Percentiles rank a stretch among this genome's conserved stretches.
These are phyloP conservation scores for Gila robusta DNA, from an alignment of 2,797 vertebrate genomes.

Conservation along the genomic window DNA sequence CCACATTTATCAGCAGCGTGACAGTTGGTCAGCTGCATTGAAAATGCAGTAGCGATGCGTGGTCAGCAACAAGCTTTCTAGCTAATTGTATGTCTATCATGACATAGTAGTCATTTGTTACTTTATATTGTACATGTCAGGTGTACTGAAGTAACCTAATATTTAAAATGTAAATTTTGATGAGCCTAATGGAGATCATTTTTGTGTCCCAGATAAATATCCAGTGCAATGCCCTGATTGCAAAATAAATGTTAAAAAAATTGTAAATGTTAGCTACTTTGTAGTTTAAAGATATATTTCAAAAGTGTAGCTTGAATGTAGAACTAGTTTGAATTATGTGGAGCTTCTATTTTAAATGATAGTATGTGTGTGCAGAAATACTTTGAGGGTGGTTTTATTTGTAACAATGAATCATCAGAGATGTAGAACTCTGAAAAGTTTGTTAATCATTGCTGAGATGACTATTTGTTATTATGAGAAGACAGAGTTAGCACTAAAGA, in stretches of 20 bases:
- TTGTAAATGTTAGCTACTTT: not conserved
- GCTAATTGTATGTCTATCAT: not conserved
- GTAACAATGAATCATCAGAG: conserved; percentile 29
- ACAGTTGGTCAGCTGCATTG: not conserved
- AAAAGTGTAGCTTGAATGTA: not conserved
- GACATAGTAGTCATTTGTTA: not conserved
- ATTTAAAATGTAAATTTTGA: not conserved
- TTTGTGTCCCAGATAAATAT: not conserved
- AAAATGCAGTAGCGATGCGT: not conserved
- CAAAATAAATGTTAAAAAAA: not conserved
- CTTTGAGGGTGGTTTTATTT: not conserved
- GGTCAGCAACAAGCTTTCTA: not conserved
- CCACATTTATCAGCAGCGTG: not conserved
- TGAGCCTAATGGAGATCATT: not conserved
- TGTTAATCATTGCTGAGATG: conserved; percentile 38
- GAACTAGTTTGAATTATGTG: not conserved
- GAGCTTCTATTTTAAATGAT: not conserved
- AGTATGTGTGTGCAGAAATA: not conserved
- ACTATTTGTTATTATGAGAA: conserved; percentile 40
- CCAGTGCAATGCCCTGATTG: not conserved
- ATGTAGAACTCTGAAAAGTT: conserved; percentile 35
- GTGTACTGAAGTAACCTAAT: not conserved
- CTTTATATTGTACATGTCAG: not conserved
- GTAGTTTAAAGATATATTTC: not conserved
- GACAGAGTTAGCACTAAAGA: not conserved